Evolutionary conservation across 2,797 vertebrate genomes (phyloP).

Genomic region (Nothura maculosa): DNA sequence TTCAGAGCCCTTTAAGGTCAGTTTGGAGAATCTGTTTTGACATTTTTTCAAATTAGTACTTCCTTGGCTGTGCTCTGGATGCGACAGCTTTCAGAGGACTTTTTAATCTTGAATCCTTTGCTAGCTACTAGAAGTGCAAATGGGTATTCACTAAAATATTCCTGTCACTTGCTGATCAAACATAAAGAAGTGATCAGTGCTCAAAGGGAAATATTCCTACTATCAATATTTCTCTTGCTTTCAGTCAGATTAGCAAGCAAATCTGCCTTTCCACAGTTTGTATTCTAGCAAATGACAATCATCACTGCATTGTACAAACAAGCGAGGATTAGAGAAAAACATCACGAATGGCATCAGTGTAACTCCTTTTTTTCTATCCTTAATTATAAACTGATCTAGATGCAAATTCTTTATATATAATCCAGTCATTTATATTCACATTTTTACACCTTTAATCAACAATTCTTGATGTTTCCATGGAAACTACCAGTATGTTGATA

Average conservation of each 20-base stretch:
- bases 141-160: background rate
- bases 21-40: conserved; percentile 29
- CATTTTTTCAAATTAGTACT: conserved; percentile 13
- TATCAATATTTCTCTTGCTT: background rate
- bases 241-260: background rate
- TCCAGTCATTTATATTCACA: background rate
- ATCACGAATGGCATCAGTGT: background rate
- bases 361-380: conserved; percentile 3
- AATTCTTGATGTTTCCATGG: background rate
- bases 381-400: background rate
- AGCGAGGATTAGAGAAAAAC: background rate
- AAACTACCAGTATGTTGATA: background rate
- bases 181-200: background rate
- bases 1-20: background rate
- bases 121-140: background rate
- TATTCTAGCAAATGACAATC: background rate
- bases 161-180: conserved; percentile 24
- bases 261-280: background rate
- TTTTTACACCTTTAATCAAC: background rate
- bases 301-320: background rate
- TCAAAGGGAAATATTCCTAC: background rate
- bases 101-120: background rate
- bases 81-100: background rate
- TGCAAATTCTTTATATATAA: background rate
- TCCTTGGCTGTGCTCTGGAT: background rate